A percentile compares a stretch with the other conserved stretches of the same genome.
These are phyloP conservation scores for Lasioglossum pauxillum DNA, from an alignment of 2,888 invertebrate genomes.

Conservation along the genomic window DNA sequence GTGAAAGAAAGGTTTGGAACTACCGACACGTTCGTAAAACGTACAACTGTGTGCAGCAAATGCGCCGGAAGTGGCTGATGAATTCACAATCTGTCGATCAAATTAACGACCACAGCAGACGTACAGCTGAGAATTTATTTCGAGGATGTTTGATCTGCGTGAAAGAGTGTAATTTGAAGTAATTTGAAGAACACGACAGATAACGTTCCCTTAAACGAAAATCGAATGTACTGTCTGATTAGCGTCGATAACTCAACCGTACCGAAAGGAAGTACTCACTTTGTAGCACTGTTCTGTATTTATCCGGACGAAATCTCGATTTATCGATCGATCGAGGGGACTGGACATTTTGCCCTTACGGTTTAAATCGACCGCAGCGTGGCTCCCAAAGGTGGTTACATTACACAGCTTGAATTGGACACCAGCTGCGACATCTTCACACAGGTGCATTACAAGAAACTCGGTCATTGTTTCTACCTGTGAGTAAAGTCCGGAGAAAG, in stretches of 20 bases:
- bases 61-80: neutral
- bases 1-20: neutral
- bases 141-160: neutral
- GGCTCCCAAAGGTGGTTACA: neutral
- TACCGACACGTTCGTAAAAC: neutral
- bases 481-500: neutral
- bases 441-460: neutral
- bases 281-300: neutral
- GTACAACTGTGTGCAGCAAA: neutral
- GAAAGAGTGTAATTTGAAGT: constrained; percentile 13
- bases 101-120: neutral
- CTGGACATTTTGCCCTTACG: neutral
- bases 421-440: constrained; percentile 8
- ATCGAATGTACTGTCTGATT: constrained; percentile 12
- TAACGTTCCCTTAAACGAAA: constrained; percentile 14
- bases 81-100: constrained; percentile 13
- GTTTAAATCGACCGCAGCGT: neutral
- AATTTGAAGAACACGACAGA: constrained; percentile 30
- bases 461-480: neutral
- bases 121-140: constrained; percentile 28
- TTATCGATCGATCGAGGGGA: neutral
- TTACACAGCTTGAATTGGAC: neutral
- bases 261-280: neutral
- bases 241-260: neutral
- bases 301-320: neutral